Evolutionary conservation across 35 echinoderm and acorn worm genomes (phyloP), one percentile per base, ranked within the genome.

Genomic region (Apostichopus japonicus): DNA sequence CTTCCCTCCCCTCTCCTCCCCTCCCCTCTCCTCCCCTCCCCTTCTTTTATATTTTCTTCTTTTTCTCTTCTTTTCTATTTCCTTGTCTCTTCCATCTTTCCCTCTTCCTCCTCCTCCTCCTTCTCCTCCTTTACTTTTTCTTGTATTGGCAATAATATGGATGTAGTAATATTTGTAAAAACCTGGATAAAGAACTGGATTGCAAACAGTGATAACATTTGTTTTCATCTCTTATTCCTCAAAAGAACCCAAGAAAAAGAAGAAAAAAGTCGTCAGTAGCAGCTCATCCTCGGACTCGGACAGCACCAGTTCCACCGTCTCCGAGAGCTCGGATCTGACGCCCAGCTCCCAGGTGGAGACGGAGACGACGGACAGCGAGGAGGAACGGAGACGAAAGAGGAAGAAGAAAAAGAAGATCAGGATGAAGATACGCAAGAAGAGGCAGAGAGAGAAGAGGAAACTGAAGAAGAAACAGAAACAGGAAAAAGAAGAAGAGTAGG

Each of bases 341-440:
- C 86, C 94, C 19, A 88, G 80, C 23, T 89, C 87, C 1, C 94
- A 94, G 27, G 94, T 92, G 0, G 96, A 98, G 33, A 98, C 90
- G 25, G 91, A 95, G 4, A 81, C 89, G 21, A 98, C 90, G 13
- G 91, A 95, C 78, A 93, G 94, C 73, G 96, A 98, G 65, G 84
- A 93, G 54, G 92, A 95, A 54, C 90, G 84, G 54, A 44, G 33
- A 77, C 13, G 63, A 53, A 94, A 71, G 87, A 95, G 89, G 67
- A 90, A 84, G 81, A 93, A 92, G 77, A 98, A 93, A 77, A 94
- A 93, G 70, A 72, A 93, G 61, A 44, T 73, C 58, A 92, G 92
- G 44, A 94, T 79, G 87, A 94, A 93, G 23, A 91, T 92, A 11
- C 27, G 80, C 14, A 94, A 93, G 81, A 91, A 93, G 80, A 91